Evolutionary conservation across 2,113 vertebrate species (phyloP).

Genomic region (Notarius quadriscutis): DNA sequence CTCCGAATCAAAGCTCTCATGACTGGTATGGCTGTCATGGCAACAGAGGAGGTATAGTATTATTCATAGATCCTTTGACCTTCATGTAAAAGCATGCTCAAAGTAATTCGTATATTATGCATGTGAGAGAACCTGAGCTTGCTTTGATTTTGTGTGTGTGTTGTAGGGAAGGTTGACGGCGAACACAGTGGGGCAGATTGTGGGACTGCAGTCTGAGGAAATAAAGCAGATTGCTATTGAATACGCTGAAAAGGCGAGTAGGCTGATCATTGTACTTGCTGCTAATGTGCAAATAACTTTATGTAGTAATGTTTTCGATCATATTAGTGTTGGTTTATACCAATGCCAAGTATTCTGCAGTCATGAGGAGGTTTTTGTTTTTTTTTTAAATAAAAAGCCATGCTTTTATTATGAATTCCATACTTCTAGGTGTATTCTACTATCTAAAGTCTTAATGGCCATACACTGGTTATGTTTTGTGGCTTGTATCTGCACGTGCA

Average conservation of each 20-base stretch:
- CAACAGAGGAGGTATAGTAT: constrained; percentile 81
- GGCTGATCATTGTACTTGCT: neutral
- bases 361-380: neutral
- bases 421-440: neutral
- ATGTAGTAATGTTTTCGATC: neutral
- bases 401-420: neutral
- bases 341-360: neutral
- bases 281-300: neutral
- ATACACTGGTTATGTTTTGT: neutral
- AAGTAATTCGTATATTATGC: neutral
- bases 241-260: constrained; percentile 80
- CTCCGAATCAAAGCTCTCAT: constrained; percentile 87
- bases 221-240: constrained; percentile 95
- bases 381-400: neutral
- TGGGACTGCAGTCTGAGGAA: constrained; percentile 91
- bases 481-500: neutral
- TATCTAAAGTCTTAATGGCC: neutral
- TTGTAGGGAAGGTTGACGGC: constrained; percentile 87
- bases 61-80: neutral
- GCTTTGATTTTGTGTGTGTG: constrained; percentile 7
- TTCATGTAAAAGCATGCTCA: neutral
- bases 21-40: constrained; percentile 94
- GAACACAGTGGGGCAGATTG: constrained; percentile 92
- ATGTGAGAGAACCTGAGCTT: neutral
- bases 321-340: neutral